Evolutionary conservation across 1,140 invertebrate genomes (phyloP), one percentile per base, ranked within the genome.

Genomic region (Oedothorax gibbosus): DNA sequence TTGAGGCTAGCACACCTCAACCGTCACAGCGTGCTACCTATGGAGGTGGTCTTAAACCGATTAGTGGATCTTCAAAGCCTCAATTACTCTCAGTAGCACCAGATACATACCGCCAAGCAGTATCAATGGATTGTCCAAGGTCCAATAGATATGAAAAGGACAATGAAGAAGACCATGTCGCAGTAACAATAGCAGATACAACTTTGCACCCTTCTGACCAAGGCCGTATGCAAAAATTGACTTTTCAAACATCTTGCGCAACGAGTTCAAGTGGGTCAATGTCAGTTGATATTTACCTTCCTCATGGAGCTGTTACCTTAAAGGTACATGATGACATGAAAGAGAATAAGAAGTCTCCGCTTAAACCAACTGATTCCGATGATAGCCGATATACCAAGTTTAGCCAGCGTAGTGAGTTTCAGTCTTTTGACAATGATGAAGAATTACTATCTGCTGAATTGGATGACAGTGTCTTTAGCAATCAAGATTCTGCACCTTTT

Each of bases 61-160:
- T 73, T 35, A 86, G 51, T 10, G 64, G 85, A 21, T 12, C 68
- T 50, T 60, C 80, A 15, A 83, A 84, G 20, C 86, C 80, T 11
- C 80, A 81, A n/a, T 57, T 80, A 6, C 81, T 84, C 14, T 76
- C 76, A 9, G 80, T 81, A 21, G 86, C 82, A 10, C 83, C 82
- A 21, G 64, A 77, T 62, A 64, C 73, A 11, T 83, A 81, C 64
- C 49, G 86, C 14, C 86, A 87, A 81, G 83, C 83, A 35, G 72
- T 87, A 11, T 87, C 86, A 3, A 85, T 87, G 82, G 86, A 87
- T 20, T 87, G 71, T 80, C 86, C 82, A 53, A 73, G 82, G 64
- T 51, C 62, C 8, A 50, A 51, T 50, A 53, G 73, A n/a, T 57
- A 76, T n/a, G n/a, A 84, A 49, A 64, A 68, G 21, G 72, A 76